A percentile compares a stretch with the other conserved stretches of the same genome.
Conservation (phyloP, 2,888 invertebrate genomes). For the Rotaria magnacalcarata region DNA sequence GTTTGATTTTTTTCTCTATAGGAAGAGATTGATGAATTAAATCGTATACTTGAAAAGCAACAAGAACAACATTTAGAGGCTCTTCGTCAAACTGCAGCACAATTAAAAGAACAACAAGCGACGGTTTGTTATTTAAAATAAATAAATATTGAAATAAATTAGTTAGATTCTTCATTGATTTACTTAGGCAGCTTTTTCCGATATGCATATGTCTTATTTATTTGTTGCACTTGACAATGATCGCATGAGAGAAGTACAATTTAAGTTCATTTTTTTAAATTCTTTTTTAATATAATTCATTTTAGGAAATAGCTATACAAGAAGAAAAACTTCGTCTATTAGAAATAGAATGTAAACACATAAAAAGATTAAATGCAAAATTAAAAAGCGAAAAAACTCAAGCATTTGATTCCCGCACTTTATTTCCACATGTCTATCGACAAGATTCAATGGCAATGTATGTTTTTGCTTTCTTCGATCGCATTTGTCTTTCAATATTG, state of each 20-base stretch:
- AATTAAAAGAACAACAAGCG: background rate
- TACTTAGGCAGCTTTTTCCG: background rate
- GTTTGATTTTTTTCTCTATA: background rate
- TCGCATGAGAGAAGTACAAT: background rate
- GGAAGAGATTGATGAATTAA: conserved; percentile 27
- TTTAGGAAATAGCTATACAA: background rate
- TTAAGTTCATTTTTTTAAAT: background rate
- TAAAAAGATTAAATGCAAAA: background rate
- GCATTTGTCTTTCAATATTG: too few relatives aligned
- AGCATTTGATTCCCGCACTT: background rate
- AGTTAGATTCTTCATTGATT: background rate
- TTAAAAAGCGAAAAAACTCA: background rate
- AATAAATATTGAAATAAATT: background rate
- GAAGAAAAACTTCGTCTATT: background rate
- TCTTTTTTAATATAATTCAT: background rate
- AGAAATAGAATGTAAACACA: background rate
- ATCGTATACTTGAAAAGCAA: background rate
- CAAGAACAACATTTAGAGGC: background rate
- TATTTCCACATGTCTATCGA: conserved; percentile 30
- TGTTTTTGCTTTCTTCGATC: background rate
- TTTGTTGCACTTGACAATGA: conserved; percentile 10
- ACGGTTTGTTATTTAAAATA: background rate
- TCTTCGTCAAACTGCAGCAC: background rate
- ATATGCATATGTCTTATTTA: background rate
- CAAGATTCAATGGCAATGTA: background rate